Base-by-base conservation (phyloP, 2,113 vertebrate species). In the Amazona guildingii region DNA sequence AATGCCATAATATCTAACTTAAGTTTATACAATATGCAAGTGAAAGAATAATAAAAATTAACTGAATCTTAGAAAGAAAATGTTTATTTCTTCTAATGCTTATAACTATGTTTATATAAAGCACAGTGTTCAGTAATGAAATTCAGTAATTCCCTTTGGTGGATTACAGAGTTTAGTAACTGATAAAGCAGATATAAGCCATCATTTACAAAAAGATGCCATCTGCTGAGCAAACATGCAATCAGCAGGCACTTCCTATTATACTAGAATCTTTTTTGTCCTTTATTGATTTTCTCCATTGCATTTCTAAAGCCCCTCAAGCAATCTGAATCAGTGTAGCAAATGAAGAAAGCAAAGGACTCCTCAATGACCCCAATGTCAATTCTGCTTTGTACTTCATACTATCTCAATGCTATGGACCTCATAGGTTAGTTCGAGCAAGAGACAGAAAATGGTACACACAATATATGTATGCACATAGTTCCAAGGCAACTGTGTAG, bases 141-240 rank as follows among this genome's bases (percentile, higher is more conserved):
- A 95, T 93, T 74, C 69, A 89, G 35, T 93, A 64, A 91, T 90
- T 95, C 88, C 43, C 76, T 74, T 92, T 74, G 3, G 44, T 83
- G 84, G 51, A 70, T 95, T 87, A 86, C 35, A 93, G 37, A 94
- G 83, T 88, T 94, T 91, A 88, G 52, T 52, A 90, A 90, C 55
- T 64, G 67, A 93, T 95, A 93, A 23, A 96, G 89, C 91, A 97
- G 93, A 91, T 68, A 92, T 2, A 49, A 93, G 41, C 90, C 79
- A 98, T 98, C 96, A 97, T 98, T 98, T 97, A 97, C 97, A 95
- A 96, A 79, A 98, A 98, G 97, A 97, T 98, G 98, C 97, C 97
- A 98, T 97, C 97, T 97, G 96, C 97, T 98, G 98, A 97, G 97
- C 96, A 96, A 98, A 98, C 95, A 81, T 63, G 90, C 90, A 97